Percentiles rank a stretch among this genome's conserved stretches.
phyloP scores from a whole-genome alignment of 2,888 invertebrate genomes.

The Euzetes globulus region DNA sequence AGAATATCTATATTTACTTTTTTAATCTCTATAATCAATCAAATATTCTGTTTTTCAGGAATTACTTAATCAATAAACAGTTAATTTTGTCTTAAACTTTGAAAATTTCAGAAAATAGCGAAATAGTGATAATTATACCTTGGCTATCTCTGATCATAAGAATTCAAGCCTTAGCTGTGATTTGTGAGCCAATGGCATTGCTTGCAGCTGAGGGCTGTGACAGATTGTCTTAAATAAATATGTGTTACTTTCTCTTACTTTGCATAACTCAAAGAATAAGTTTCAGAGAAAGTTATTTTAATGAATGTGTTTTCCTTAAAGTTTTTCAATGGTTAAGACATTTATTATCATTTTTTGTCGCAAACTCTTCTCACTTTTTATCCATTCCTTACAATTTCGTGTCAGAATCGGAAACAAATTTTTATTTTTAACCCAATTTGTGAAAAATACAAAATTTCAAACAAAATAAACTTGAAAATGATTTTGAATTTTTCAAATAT shows the following conservation, averaged over 20 bases:
- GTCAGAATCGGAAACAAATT: not conserved
- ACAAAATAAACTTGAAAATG: too few relatives aligned
- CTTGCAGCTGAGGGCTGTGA: conserved; percentile 6
- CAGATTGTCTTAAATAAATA: conserved; percentile 11
- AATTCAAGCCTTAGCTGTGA: not conserved
- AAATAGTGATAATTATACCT: too few relatives aligned
- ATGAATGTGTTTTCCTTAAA: conserved; percentile 5
- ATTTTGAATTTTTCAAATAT: too few relatives aligned
- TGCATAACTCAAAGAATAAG: conserved; percentile 18
- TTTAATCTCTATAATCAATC: too few relatives aligned
- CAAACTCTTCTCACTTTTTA: not conserved
- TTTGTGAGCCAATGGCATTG: not conserved
- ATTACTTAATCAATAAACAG: too few relatives aligned
- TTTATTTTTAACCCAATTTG: not conserved
- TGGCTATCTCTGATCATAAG: not conserved
- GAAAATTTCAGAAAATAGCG: too few relatives aligned
- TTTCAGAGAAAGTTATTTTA: conserved; percentile 10
- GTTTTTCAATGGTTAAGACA: not conserved
- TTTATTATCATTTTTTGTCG: not conserved
- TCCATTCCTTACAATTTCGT: not conserved
- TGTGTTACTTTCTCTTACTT: conserved; percentile 13
- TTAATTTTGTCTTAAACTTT: too few relatives aligned
- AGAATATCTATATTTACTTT: too few relatives aligned
- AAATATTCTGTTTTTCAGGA: too few relatives aligned
- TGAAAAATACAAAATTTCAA: not conserved